phyloP scores from a whole-genome alignment of 2,113 vertebrate genomes.

The Tragulus kanchil region DNA sequence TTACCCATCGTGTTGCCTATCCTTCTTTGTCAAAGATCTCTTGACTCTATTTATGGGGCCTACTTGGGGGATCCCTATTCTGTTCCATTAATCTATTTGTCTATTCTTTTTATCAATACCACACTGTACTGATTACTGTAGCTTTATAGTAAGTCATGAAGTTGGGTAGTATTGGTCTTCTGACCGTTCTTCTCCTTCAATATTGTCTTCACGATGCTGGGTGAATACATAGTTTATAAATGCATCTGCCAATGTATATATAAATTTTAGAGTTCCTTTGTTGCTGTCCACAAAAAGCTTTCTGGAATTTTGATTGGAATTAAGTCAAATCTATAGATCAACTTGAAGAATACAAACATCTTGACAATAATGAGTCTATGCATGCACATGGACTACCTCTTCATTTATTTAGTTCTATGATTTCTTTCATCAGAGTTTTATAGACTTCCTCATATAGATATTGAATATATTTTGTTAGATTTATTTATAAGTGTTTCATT shows the following conservation, averaged over 20 bases:
- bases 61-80: not conserved
- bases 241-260: not conserved
- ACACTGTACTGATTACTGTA: not conserved
- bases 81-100: not conserved
- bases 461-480: not conserved
- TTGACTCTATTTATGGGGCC: not conserved
- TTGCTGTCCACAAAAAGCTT: not conserved
- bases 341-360: not conserved
- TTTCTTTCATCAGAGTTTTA: not conserved
- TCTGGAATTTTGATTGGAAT: not conserved
- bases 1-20: not conserved
- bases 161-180: not conserved
- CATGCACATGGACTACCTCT: not conserved
- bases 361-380: not conserved
- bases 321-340: not conserved
- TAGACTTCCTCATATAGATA: not conserved
- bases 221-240: not conserved
- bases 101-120: not conserved
- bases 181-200: not conserved
- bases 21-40: not conserved
- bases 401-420: not conserved
- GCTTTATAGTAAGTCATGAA: not conserved
- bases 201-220: not conserved
- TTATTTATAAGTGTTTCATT: not conserved
- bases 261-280: not conserved